Percentiles rank a stretch among this genome's conserved stretches.
phyloP scores from a whole-genome alignment of 2,113 vertebrate species.

The Pelobates fuscus region DNA sequence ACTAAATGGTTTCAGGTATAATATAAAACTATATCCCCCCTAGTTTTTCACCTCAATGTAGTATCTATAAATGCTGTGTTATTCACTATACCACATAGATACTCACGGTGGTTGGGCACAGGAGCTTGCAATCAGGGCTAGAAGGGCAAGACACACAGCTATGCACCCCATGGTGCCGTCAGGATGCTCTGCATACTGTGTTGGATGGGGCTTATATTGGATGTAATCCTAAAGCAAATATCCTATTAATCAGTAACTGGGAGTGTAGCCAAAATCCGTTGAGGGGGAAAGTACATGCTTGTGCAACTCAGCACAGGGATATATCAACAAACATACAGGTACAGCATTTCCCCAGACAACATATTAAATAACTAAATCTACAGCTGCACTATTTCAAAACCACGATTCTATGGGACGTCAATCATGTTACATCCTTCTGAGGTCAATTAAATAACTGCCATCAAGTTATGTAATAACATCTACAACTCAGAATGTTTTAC shows the following conservation, averaged over 20 bases:
- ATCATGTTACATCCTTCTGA: too few relatives aligned
- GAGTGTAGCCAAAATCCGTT: slow-evolving; percentile 30
- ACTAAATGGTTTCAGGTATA: too few relatives aligned
- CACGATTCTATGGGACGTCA: too few relatives aligned
- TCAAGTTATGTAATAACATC: too few relatives aligned
- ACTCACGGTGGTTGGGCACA: slow-evolving; percentile 57
- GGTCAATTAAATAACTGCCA: too few relatives aligned
- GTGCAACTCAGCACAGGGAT: slow-evolving; percentile 19
- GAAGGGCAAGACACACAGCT: slow-evolving; percentile 31
- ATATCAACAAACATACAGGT: background rate
- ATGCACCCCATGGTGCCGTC: slow-evolving; percentile 50
- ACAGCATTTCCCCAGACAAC: background rate
- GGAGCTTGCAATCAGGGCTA: slow-evolving; percentile 36
- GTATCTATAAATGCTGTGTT: too few relatives aligned
- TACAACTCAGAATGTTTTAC: too few relatives aligned
- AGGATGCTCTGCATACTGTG: slow-evolving; percentile 16
- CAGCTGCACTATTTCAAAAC: too few relatives aligned
- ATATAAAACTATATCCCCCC: too few relatives aligned
- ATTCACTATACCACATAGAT: too few relatives aligned
- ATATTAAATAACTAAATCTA: too few relatives aligned
- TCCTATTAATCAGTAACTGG: slow-evolving; percentile 39
- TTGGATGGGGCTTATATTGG: background rate
- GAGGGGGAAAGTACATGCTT: slow-evolving; percentile 35
- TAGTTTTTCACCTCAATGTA: too few relatives aligned
- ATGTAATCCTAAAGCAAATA: slow-evolving; percentile 8